These are phyloP conservation scores for Lepisosteus oculatus DNA, from an alignment of 2,113 vertebrate species.

Conservation along the genomic window DNA sequence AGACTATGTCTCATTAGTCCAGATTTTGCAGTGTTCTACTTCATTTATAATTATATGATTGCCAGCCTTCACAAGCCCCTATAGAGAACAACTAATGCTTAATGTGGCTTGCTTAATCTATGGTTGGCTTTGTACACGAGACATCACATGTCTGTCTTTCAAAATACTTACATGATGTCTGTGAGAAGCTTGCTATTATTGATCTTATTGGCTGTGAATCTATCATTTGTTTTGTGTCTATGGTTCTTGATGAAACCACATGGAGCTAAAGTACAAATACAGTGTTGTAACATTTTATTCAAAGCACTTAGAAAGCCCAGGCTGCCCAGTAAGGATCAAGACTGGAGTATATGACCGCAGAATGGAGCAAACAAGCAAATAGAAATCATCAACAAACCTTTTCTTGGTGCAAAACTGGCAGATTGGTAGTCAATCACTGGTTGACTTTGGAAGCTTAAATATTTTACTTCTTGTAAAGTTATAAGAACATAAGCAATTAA, in stretches of 20 bases:
- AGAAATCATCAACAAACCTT: too few relatives aligned
- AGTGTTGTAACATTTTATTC: too few relatives aligned
- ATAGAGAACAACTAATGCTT: constrained; percentile 8
- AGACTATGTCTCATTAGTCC: neutral
- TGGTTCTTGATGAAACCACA: neutral
- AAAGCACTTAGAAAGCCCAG: too few relatives aligned
- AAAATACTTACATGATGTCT: constrained; percentile 18
- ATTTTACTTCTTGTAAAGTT: too few relatives aligned
- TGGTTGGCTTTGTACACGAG: constrained; percentile 20
- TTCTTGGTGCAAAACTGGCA: too few relatives aligned
- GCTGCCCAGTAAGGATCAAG: too few relatives aligned
- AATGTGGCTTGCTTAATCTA: constrained; percentile 27
- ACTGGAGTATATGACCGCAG: too few relatives aligned
- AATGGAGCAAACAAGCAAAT: too few relatives aligned
- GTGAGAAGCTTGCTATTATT: constrained; percentile 8
- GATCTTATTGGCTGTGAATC: constrained; percentile 9
- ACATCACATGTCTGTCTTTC: constrained; percentile 12
- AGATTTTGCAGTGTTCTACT: neutral
- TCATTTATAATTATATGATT: neutral
- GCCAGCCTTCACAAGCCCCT: neutral
- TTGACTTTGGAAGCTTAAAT: too few relatives aligned
- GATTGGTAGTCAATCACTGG: too few relatives aligned
- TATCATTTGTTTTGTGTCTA: constrained; percentile 9
- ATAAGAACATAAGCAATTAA: too few relatives aligned
- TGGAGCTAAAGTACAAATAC: neutral